Percentiles rank a stretch among this genome's conserved stretches.
Evolutionary conservation across 1,140 invertebrate species (phyloP).

Genomic region (Apis mellifera): Amel_HAv3.1 CM009945.2:5047501-5048000

Average conservation of each 20-base stretch:
- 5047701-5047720: constrained; percentile 9
- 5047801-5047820: constrained; percentile 27
- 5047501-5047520: too few species aligned
- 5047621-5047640: constrained; percentile 7
- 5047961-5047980: constrained; percentile 22
- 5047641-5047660: not conserved
- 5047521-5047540: too few species aligned
- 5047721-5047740: constrained; percentile 26
- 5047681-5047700: constrained; percentile 25
- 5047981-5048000: not conserved
- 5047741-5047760: constrained; percentile 24
- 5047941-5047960: not conserved
- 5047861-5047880: constrained; percentile 44
- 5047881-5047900: constrained; percentile 51
- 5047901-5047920: constrained; percentile 44
- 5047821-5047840: constrained; percentile 32
- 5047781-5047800: not conserved
- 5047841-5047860: constrained; percentile 50
- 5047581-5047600: too few species aligned
- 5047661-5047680: constrained; percentile 18
- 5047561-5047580: too few species aligned
- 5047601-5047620: not conserved
- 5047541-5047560: too few species aligned
- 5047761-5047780: constrained; percentile 2
- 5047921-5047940: constrained; percentile 46